A percentile compares a stretch with the other conserved stretches of the same genome.
These are phyloP conservation scores for Cinclus mexicanus DNA, from an alignment of 2,113 vertebrate species.

Conservation along the genomic window DNA sequence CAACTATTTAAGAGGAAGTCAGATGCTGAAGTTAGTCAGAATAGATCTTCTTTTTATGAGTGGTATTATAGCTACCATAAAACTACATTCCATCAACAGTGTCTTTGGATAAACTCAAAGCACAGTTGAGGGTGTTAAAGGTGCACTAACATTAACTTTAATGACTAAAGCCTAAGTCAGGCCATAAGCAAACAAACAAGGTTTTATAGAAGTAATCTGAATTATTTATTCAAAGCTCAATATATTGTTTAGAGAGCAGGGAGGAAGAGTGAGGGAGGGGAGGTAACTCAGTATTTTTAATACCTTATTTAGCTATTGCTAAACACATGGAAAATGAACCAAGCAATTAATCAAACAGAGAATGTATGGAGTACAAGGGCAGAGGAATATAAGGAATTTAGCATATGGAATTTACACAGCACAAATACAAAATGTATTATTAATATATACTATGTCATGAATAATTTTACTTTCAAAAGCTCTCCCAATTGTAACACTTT, in stretches of 20 bases:
- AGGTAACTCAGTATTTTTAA: background rate
- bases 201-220: background rate
- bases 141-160: background rate
- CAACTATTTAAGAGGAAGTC: background rate
- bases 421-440: background rate
- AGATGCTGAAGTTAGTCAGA: background rate
- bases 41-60: background rate
- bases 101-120: background rate
- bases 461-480: background rate
- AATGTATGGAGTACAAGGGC: background rate
- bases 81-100: background rate
- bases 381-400: background rate
- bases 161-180: background rate
- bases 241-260: background rate
- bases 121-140: background rate
- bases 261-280: fast-evolving
- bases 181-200: background rate
- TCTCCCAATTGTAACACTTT: background rate
- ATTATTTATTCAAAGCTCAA: background rate
- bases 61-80: background rate
- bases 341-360: background rate
- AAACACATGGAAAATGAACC: background rate
- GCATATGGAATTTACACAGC: background rate
- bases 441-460: background rate
- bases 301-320: background rate